Conservation (phyloP, 1,140 invertebrate genomes). For the Physella acuta region DNA sequence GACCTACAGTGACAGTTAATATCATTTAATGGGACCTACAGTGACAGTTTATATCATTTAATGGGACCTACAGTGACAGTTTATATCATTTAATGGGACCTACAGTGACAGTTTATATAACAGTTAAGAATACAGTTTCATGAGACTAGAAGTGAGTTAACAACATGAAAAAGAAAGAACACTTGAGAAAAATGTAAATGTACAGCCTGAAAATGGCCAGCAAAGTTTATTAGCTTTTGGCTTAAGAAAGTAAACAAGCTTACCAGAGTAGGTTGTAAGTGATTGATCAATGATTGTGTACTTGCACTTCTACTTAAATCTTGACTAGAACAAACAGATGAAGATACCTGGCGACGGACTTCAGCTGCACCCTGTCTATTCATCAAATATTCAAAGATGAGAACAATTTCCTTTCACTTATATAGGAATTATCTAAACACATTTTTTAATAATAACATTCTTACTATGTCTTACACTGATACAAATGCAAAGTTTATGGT, state of each 20-base stretch:
- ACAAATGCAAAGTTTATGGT: too few relatives aligned
- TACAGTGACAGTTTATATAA: too few relatives aligned
- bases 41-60: too few relatives aligned
- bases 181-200: too few relatives aligned
- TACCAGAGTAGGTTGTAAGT: conserved; percentile 21
- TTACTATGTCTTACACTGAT: not conserved
- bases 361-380: conserved; percentile 75
- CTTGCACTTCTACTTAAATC: conserved; percentile 24
- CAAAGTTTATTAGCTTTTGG: not conserved
- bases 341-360: conserved; percentile 73
- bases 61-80: too few relatives aligned
- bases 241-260: not conserved
- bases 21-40: too few relatives aligned
- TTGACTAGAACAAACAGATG: conserved; percentile 28
- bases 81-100: too few relatives aligned
- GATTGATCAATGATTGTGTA: conserved; percentile 15
- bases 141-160: too few relatives aligned
- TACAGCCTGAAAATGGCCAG: too few relatives aligned
- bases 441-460: not conserved
- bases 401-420: not conserved
- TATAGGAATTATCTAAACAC: not conserved
- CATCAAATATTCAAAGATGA: not conserved
- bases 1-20: too few relatives aligned
- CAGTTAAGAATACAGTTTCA: too few relatives aligned
- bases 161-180: too few relatives aligned